Base-by-base conservation (phyloP, 2,113 vertebrate species). In the Sceloporus undulatus region DNA sequence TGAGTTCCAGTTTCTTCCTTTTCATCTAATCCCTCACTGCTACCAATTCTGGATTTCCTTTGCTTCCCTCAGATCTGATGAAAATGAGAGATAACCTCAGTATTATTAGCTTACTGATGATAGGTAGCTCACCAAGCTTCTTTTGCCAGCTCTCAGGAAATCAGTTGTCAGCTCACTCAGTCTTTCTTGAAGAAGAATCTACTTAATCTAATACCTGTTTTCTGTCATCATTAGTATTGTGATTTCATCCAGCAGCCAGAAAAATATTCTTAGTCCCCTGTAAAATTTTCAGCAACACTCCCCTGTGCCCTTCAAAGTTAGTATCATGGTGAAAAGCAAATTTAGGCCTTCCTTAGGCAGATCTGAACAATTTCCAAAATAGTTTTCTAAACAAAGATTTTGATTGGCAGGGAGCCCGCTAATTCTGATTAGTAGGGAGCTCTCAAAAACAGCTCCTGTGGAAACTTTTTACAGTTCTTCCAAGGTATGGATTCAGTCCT, bases 61-160 rank as follows among this genome's bases (percentile, higher is more conserved):
- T 48, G 23, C 75, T 2, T 79, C n/a, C 77, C 48, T 56, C 52
- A 2, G 27, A 54, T 79, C 27, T 79, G 77, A 79, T 79, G 48
- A 56, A 56, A 79, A 56, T 9, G 52, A 56, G 27, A 56, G 52
- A 34, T 79, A n/a, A 79, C 21, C 16, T n/a, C 14, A 16, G 42
- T 56, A 73, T 73, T 56, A 73, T 84, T 84, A 56, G 68, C 68
- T 73, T 73, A 56, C 18, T 73, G n/a, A 84, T 73, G 48, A 8
- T 48, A 84, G 68, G 23, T 34, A 84, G 5, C 56, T 74, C 9
- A 38, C 70, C 48, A 21, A 48, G 81, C 9, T 82, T 9, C 38
- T 52, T 40, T 62, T 73, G 13, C 71, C 34, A 56, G 52, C 70
- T 74, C n/a, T 56, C 52, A 84, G 2, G 52, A 54, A 73, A 84